A percentile compares a stretch with the other conserved stretches of the same genome.
Conservation (phyloP, 2,797 vertebrate species). For the Geotria australis region DNA sequence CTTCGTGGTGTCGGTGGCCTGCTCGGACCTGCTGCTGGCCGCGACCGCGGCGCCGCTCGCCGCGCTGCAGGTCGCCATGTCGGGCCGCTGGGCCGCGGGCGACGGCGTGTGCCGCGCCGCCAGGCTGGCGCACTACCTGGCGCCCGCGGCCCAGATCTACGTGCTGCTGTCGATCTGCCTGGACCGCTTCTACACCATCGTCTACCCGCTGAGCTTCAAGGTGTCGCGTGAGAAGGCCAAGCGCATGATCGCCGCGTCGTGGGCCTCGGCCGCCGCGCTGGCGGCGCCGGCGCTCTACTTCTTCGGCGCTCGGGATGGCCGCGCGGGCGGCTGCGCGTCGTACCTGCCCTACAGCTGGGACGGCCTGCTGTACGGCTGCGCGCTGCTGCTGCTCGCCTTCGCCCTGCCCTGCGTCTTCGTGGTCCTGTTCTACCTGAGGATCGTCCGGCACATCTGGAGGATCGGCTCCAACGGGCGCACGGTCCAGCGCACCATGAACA, state of each 20-base stretch:
- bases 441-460: conserved; percentile 73
- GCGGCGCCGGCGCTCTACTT: conserved; percentile 37
- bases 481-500: conserved; percentile 59
- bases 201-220: conserved; percentile 71
- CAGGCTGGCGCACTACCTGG: conserved; percentile 48
- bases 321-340: conserved; percentile 33
- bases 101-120: conserved; percentile 21
- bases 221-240: conserved; percentile 75
- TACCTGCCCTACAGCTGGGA: conserved; percentile 42
- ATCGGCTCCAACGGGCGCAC: conserved; percentile 38
- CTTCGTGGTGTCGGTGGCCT: conserved; percentile 73
- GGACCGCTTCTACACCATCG: conserved; percentile 58
- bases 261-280: conserved; percentile 30
- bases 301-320: conserved; percentile 7
- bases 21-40: conserved; percentile 47
- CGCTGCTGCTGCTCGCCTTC: conserved; percentile 35
- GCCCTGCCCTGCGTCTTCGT: conserved; percentile 31
- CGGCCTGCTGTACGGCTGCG: conserved; percentile 16
- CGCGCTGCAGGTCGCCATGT: conserved; percentile 30
- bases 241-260: conserved; percentile 53
- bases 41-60: conserved; percentile 29
- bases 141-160: conserved; percentile 45
- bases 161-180: conserved; percentile 56
- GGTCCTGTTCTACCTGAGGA: conserved; percentile 44
- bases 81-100: conserved; percentile 32